Evolutionary conservation across 2,797 vertebrate genomes (phyloP).

Genomic region (Xenops minutus): DNA sequence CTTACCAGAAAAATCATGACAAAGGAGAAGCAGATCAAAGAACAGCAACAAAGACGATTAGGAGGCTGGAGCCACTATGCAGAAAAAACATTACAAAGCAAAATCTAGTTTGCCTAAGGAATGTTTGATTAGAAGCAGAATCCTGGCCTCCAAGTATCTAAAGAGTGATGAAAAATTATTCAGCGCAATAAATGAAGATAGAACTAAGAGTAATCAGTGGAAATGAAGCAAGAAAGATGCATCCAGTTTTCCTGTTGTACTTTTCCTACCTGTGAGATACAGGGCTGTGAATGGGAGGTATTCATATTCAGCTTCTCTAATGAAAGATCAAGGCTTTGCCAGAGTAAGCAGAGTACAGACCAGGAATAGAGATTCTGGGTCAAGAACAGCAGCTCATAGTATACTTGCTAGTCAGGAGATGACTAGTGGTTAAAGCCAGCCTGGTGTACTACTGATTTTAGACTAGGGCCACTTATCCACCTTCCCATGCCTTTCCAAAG

Average conservation of each 20-base stretch:
- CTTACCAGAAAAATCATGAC: background rate
- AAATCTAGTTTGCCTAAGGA: slow-evolving; percentile 19
- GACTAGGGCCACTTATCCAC: background rate
- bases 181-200: background rate
- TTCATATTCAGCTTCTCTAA: background rate
- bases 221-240: slow-evolving; percentile 7
- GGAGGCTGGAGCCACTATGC: background rate
- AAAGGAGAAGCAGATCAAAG: background rate
- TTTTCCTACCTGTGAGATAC: background rate
- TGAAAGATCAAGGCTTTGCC: background rate
- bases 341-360: background rate
- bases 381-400: background rate
- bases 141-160: background rate
- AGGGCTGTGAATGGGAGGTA: background rate
- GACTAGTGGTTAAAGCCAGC: background rate
- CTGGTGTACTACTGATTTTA: background rate
- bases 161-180: background rate
- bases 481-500: background rate
- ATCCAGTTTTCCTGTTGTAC: background rate
- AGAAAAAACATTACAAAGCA: slow-evolving; percentile 25
- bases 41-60: background rate
- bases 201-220: background rate
- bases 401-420: background rate
- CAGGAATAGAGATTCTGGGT: background rate
- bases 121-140: slow-evolving; percentile 16